phyloP scores from a whole-genome alignment of 2,113 vertebrate species.

The Chamaea fasciata region DNA sequence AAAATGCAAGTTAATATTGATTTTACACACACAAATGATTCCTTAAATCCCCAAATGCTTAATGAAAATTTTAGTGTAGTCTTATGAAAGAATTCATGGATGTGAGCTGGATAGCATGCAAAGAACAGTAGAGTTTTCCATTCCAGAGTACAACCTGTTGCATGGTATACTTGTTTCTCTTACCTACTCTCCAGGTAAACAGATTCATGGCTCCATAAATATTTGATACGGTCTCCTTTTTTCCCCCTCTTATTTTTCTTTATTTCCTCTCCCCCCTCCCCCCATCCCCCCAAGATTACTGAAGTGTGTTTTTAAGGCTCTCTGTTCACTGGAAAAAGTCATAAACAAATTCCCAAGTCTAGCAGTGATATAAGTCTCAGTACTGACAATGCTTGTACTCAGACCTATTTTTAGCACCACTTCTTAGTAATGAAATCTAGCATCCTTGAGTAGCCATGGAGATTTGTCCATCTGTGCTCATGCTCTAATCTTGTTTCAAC shows the following conservation, averaged over 20 bases:
- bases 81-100: not conserved
- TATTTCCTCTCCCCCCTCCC: not conserved
- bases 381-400: not conserved
- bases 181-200: not conserved
- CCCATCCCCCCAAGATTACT: not conserved
- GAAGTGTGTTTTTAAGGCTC: not conserved
- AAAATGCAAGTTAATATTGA: slow-evolving; percentile 17
- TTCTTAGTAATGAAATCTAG: not conserved
- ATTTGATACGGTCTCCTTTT: not conserved
- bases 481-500: not conserved
- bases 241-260: rapidly evolving
- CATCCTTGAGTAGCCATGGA: not conserved
- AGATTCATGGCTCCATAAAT: not conserved
- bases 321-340: not conserved
- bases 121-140: not conserved
- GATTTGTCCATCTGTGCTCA: not conserved
- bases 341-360: not conserved
- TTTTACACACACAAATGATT: slow-evolving; percentile 1
- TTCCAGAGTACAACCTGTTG: not conserved
- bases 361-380: not conserved
- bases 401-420: not conserved
- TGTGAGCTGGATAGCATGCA: not conserved
- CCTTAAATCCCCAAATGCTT: not conserved
- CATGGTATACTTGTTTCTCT: not conserved
- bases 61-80: not conserved